phyloP scores from a whole-genome alignment of 2,888 invertebrate species.

The Eupelmus urozonus region DNA sequence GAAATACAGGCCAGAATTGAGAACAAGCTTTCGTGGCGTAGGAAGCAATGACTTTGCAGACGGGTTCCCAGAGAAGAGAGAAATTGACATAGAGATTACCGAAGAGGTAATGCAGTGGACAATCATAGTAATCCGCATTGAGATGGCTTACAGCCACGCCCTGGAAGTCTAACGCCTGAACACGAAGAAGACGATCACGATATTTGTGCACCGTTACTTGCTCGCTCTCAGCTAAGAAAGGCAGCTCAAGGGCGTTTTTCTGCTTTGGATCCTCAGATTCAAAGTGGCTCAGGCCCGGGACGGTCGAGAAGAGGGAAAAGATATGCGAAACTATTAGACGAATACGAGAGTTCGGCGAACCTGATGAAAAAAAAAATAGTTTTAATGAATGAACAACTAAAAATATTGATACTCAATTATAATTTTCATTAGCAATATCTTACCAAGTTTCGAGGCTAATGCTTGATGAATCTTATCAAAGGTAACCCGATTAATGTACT shows the following conservation, averaged over 20 bases:
- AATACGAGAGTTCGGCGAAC: constrained; percentile 76
- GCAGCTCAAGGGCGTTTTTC: constrained; percentile 66
- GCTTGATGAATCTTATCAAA: constrained; percentile 66
- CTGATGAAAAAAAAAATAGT: constrained; percentile 33
- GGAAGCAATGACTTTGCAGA: constrained; percentile 85
- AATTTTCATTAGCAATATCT: neutral
- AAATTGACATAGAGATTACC: constrained; percentile 93
- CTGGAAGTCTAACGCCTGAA: constrained; percentile 85
- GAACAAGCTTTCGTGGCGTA: constrained; percentile 81
- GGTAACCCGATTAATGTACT: constrained; percentile 65
- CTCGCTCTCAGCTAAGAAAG: constrained; percentile 84
- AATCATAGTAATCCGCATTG: constrained; percentile 80
- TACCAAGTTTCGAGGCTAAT: constrained; percentile 64
- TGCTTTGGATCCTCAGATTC: constrained; percentile 69
- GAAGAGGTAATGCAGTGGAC: constrained; percentile 88
- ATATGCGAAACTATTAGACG: constrained; percentile 87
- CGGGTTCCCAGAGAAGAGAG: constrained; percentile 92
- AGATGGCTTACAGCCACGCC: constrained; percentile 76
- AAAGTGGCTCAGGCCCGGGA: constrained; percentile 79
- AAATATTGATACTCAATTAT: no score
- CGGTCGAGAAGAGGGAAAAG: constrained; percentile 83
- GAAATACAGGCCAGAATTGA: constrained; percentile 87
- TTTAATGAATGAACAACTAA: neutral
- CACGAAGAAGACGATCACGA: constrained; percentile 85
- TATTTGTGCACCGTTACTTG: constrained; percentile 87